Base-by-base conservation (phyloP, 2,113 vertebrate genomes). In the Gopherus evgoodei region DNA sequence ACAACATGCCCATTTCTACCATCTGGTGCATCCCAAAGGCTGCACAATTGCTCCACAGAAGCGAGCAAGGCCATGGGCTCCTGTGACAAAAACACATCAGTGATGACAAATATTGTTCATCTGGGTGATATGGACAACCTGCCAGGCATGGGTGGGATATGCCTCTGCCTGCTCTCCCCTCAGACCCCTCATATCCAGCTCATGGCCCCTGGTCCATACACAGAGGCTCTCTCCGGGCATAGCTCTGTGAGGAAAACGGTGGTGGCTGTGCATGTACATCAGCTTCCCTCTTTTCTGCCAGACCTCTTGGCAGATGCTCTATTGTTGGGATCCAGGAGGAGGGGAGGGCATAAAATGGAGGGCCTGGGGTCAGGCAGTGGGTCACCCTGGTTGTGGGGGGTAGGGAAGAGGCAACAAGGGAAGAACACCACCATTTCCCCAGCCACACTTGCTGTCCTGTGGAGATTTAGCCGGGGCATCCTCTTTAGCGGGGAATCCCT, bases 121-220 rank as follows among this genome's bases (percentile, higher is more conserved):
- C 31, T 31, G 69, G 50, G 80, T 52, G 72, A 59, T 88, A 50
- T 7, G 29, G 9, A 42, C 35, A 52, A 35, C 35, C 44, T n/a
- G 31, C 16, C 35, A 21, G 2, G 8, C 29, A 52, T 13, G 25
- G 8, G 31, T 24, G 9, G 13, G 81, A 24, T 81, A 38, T 62
- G 38, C 72, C 24, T 44, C 11, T 25, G 19, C 9, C n/a, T 42
- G 35, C 11, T 42, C 8, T 19, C n/a, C 69, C 5, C 21, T 75
- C n/a, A 38, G n/a, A 75, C 69, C n/a, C 17, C 7, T n/a, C 62
- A 31, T 5, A 35, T 31, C 13, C 22, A 13, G 21, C 72, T 75
- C 42, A 11, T 7, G n/a, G 53, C 10, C 38, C 11, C 2, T 1
- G 2, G n/a, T 62, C 24, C 72, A 80, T 27, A 38, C 1, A 9